Conservation (phyloP, 2,888 invertebrate genomes). For the Gymnocheta viridis region DNA sequence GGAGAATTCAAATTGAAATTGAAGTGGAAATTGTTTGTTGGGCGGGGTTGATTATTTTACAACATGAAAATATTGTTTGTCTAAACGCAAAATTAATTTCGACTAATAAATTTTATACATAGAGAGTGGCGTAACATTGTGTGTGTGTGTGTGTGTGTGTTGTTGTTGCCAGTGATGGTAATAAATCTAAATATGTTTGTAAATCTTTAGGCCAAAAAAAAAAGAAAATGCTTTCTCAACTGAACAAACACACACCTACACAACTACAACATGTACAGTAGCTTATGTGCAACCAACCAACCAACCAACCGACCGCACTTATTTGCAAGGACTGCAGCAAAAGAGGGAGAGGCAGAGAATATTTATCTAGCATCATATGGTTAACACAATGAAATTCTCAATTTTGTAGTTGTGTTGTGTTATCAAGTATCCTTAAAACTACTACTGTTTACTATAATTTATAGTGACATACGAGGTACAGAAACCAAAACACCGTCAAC, state of each 20-base stretch:
- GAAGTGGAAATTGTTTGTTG: conserved; percentile 3
- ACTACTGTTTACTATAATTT: background rate
- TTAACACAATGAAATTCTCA: conserved; percentile 45
- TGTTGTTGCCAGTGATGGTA: conserved; percentile 36
- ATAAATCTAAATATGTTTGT: conserved; percentile 42
- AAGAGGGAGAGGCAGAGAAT: background rate
- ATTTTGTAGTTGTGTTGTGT: conserved; percentile 15
- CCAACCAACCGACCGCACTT: too few relatives aligned
- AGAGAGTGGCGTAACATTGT: conserved; percentile 36
- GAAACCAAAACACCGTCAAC: background rate
- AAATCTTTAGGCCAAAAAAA: conserved; percentile 19
- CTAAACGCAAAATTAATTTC: conserved; percentile 31
- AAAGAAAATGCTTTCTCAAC: background rate
- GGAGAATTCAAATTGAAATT: background rate
- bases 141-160: too few relatives aligned
- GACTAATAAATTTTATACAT: conserved; percentile 39
- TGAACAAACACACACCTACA: background rate
- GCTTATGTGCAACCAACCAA: background rate
- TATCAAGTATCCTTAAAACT: conserved; percentile 30
- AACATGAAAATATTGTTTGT: conserved; percentile 31
- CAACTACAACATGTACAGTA: background rate
- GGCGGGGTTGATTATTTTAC: background rate
- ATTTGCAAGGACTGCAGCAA: background rate
- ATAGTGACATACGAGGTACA: background rate
- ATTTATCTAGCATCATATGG: conserved; percentile 46